phyloP scores from a whole-genome alignment of 2,113 vertebrate genomes.

The Corythornis madagascariensis region DNA sequence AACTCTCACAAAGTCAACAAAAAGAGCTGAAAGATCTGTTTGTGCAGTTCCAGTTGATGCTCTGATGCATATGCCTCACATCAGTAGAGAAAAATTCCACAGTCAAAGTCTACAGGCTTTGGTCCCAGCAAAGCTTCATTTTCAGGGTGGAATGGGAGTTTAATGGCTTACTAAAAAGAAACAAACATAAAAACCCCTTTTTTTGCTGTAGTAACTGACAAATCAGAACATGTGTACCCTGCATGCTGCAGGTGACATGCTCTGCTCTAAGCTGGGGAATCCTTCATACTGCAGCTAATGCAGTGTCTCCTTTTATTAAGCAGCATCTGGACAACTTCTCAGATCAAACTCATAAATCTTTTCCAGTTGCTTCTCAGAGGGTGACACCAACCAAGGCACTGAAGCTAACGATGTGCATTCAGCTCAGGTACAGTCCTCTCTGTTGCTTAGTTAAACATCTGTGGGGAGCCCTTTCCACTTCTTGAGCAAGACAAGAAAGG shows the following conservation, averaged over 20 bases:
- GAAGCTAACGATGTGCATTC: neutral
- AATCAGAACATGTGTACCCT: neutral
- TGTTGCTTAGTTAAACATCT: constrained; percentile 45
- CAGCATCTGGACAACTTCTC: neutral
- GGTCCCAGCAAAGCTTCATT: neutral
- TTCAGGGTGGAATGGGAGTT: neutral
- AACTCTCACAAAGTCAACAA: neutral
- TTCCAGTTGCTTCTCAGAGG: neutral
- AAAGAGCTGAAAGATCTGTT: neutral
- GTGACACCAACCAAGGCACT: neutral
- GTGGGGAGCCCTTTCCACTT: constrained; percentile 24
- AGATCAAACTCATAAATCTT: neutral
- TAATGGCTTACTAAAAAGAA: neutral
- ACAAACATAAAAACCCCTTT: neutral
- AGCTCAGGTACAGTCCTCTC: constrained; percentile 22
- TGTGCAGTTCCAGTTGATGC: neutral
- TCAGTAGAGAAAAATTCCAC: neutral
- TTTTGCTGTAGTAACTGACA: neutral
- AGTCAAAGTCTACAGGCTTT: neutral
- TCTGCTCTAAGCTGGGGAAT: neutral
- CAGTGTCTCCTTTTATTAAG: neutral
- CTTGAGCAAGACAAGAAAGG: neutral
- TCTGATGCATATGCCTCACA: neutral
- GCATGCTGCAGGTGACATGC: neutral
- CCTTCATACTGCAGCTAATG: neutral